These are phyloP conservation scores for Ophion obscuratus DNA, from an alignment of 2,888 invertebrate species.

Conservation along the genomic window DNA sequence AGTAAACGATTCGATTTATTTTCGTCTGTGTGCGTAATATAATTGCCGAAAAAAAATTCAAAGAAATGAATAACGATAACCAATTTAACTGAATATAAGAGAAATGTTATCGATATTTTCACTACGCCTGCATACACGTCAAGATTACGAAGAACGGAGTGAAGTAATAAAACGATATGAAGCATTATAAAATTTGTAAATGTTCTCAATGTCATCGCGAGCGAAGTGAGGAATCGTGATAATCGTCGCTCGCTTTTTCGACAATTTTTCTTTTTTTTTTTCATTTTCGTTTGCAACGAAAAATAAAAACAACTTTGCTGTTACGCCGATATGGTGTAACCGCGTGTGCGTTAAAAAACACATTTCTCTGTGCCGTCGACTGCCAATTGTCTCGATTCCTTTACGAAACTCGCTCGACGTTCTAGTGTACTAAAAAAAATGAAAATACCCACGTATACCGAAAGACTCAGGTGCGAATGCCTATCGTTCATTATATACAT, in stretches of 20 bases:
- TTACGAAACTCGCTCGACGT: constrained; percentile 71
- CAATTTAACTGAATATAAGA: constrained; percentile 67
- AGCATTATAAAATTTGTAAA: constrained; percentile 56
- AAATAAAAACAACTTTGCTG: constrained; percentile 37
- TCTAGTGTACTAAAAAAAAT: constrained; percentile 80
- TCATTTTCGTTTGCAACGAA: constrained; percentile 29
- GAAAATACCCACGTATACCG: constrained; percentile 81
- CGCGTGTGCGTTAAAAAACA: constrained; percentile 31
- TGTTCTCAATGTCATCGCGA: constrained; percentile 60
- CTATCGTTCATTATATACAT: constrained; percentile 66
- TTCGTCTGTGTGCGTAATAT: constrained; percentile 30
- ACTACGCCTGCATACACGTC: constrained; percentile 79
- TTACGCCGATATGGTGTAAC: constrained; percentile 32
- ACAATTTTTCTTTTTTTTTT: constrained; percentile 30
- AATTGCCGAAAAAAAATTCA: constrained; percentile 45
- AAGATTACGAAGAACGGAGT: constrained; percentile 58
- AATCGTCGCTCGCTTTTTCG: constrained; percentile 33
- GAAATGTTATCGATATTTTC: constrained; percentile 81
- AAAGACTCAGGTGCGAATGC: constrained; percentile 82
- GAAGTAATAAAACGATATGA: constrained; percentile 50
- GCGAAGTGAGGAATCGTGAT: constrained; percentile 13
- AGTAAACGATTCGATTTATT: constrained; percentile 4
- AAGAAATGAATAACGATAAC: constrained; percentile 18
- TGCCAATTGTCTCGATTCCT: constrained; percentile 41
- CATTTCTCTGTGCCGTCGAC: constrained; percentile 33